Base-by-base conservation (phyloP, 2,113 vertebrate genomes). In the Cynoglossus semilaevis region DNA sequence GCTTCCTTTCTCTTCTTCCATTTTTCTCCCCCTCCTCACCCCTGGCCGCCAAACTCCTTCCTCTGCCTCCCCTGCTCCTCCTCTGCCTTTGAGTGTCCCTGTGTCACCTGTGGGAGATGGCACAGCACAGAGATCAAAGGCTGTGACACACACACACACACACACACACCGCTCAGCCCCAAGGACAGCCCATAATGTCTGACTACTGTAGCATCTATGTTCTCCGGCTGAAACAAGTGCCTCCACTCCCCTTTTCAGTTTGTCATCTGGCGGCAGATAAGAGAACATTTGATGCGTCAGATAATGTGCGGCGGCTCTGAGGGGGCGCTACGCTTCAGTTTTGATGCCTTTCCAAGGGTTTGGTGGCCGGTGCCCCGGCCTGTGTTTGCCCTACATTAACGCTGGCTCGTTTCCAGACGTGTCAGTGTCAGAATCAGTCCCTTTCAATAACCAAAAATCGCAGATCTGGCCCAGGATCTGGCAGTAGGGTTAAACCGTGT, bases 191-290 rank as follows among this genome's bases (percentile, higher is more conserved):
- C 62, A 57, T 54, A n/a, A 15, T 52, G 50, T 71, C 69, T 66
- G 54, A 29, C 68, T 43, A 63, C 51, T 57, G 40, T 67, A n/a
- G 13, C 19, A 16, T 42, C 16, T 41, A 11, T 56, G 17, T 69
- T 59, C 70, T 70, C 60, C 62, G 44, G 63, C 58, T 45, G 48
- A 57, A 41, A 68, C 49, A 61, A 22, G 17, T 34, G 48, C 51
- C 19, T 48, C 12, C 60, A 18, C 45, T 36, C 64, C 67, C 63
- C 77, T 81, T 84, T 64, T 85, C 81, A 79, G 74, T 77, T 85
- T 77, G 76, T 81, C 80, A 72, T 16, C 70, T 87, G 83, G 81
- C 80, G 58, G 51, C 17, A 12, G 81, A 88, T 83, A 80, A 86
- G 74, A 87, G 80, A 72, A 36, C 46, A 41, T 57, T 53, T 42